Percentiles rank a stretch among this genome's conserved stretches.
Conservation (phyloP, 2,888 invertebrate species). For the Portevinia maculata region DNA sequence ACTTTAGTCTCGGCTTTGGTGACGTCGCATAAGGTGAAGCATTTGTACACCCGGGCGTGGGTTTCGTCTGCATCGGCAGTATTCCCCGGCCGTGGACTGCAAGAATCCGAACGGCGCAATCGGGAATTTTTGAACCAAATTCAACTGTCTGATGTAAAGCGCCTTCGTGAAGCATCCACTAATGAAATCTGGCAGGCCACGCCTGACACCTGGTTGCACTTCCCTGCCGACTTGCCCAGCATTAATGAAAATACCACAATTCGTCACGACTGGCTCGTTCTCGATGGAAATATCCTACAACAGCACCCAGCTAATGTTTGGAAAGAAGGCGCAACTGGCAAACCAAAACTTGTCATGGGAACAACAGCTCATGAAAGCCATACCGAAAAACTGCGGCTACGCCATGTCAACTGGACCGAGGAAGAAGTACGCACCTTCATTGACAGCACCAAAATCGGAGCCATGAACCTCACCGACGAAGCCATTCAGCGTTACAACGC, state of each 20-base stretch:
- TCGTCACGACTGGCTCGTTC: constrained; percentile 89
- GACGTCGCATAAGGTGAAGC: constrained; percentile 85
- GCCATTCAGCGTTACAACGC: constrained; percentile 87
- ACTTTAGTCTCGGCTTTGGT: constrained; percentile 90
- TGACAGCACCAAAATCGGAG: constrained; percentile 84
- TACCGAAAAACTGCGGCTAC: constrained; percentile 85
- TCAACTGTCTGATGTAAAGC: constrained; percentile 85
- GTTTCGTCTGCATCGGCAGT: constrained; percentile 90
- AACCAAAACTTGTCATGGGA: constrained; percentile 86
- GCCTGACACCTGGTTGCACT: constrained; percentile 88
- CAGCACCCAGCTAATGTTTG: constrained; percentile 87
- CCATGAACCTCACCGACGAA: constrained; percentile 86
- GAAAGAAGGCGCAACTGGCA: constrained; percentile 83
- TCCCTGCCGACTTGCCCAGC: constrained; percentile 84
- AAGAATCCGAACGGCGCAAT: constrained; percentile 86
- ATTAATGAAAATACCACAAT: constrained; percentile 84
- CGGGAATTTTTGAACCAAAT: constrained; percentile 85
- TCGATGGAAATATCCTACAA: constrained; percentile 88
- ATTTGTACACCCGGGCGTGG: constrained; percentile 91
- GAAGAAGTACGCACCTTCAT: constrained; percentile 87
- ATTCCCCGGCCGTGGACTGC: constrained; percentile 87
- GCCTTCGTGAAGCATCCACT: constrained; percentile 84
- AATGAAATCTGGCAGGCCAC: constrained; percentile 87
- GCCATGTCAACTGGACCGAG: constrained; percentile 87
- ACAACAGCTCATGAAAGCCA: constrained; percentile 90